These are phyloP conservation scores for Ptychobarbus kaznakovi DNA, from an alignment of 2,797 vertebrate genomes.

Conservation along the genomic window DNA sequence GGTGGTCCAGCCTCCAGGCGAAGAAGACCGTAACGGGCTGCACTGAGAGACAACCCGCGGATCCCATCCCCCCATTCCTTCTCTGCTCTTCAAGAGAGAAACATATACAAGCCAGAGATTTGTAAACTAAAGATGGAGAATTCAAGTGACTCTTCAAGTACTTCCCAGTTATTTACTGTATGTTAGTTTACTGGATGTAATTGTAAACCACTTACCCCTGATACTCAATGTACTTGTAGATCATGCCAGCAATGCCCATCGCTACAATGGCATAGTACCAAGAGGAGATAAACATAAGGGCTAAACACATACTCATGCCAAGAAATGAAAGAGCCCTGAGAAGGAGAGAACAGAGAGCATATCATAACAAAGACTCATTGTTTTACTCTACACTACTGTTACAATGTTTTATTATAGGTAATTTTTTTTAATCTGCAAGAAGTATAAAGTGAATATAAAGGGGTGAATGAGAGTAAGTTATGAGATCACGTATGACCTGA, in stretches of 20 bases:
- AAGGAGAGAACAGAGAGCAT: constrained; percentile 19
- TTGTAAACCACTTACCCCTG: constrained; percentile 86
- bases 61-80: constrained; percentile 99
- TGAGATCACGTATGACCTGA: neutral
- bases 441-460: neutral
- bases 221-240: constrained; percentile 99
- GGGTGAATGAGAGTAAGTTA: neutral
- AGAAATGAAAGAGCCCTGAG: constrained; percentile 94
- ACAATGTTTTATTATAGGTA: neutral
- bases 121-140: neutral
- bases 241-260: constrained; percentile 97
- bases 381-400: neutral
- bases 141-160: neutral
- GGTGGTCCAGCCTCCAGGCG: constrained; percentile 94
- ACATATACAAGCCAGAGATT: neutral
- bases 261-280: constrained; percentile 99
- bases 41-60: constrained; percentile 93
- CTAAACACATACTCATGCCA: constrained; percentile 98
- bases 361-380: neutral
- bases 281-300: constrained; percentile 98
- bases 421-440: neutral
- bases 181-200: neutral
- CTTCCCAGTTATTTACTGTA: neutral
- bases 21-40: constrained; percentile 90
- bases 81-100: constrained; percentile 83